Percentiles rank a stretch among this genome's conserved stretches.
phyloP scores from a whole-genome alignment of 1,140 invertebrate genomes.

The Bathynomus jamesi region DNA sequence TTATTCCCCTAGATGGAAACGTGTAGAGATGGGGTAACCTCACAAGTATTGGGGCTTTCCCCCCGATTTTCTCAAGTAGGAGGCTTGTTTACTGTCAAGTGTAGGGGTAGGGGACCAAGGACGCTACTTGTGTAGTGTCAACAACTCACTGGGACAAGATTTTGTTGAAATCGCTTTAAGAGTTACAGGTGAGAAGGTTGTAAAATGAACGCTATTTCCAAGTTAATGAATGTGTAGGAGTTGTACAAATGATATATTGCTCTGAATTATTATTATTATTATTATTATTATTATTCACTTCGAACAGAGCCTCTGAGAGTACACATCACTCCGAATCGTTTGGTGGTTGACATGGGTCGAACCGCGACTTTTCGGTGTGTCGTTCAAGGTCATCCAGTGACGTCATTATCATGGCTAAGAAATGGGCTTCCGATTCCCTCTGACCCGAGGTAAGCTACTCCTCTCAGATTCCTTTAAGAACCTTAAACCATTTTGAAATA shows the following conservation, averaged over 20 bases:
- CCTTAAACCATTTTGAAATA: too few species aligned
- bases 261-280: not conserved
- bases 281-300: not conserved
- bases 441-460: slow-evolving; percentile 30
- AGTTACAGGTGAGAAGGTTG: not conserved
- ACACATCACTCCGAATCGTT: slow-evolving; percentile 57
- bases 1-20: not conserved
- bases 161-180: not conserved
- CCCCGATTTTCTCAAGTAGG: not conserved
- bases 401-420: slow-evolving; percentile 72
- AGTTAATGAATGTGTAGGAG: too few species aligned
- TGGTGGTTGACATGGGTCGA: slow-evolving; percentile 71
- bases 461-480: not conserved
- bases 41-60: not conserved
- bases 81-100: slow-evolving; percentile 22
- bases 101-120: not conserved
- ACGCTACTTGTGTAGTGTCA: not conserved
- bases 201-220: too few species aligned
- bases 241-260: too few species aligned
- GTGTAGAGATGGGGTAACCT: not conserved
- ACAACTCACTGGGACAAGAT: not conserved
- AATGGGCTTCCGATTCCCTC: slow-evolving; percentile 59
- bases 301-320: not conserved
- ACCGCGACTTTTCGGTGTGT: slow-evolving; percentile 69
- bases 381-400: slow-evolving; percentile 51